These are phyloP conservation scores for Belonocnema kinseyi DNA, from an alignment of 1,140 invertebrate genomes.

Conservation along the genomic window DNA sequence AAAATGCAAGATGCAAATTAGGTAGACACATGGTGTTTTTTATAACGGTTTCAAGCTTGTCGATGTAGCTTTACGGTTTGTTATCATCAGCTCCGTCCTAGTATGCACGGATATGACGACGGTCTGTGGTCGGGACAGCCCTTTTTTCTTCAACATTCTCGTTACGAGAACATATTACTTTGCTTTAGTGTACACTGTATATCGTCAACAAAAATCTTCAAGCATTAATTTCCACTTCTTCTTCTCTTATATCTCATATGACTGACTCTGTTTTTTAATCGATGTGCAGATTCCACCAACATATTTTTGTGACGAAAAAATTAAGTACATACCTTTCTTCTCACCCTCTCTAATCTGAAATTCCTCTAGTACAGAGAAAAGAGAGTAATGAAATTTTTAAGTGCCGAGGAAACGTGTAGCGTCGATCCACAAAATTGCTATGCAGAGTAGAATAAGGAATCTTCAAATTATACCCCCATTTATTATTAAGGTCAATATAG, in stretches of 20 bases:
- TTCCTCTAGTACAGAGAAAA: neutral
- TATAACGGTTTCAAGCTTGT: slow-evolving; percentile 1
- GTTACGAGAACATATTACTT: neutral
- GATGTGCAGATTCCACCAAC: slow-evolving; percentile 1
- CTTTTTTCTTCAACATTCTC: neutral
- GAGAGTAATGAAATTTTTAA: slow-evolving; percentile 26
- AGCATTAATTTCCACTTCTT: slow-evolving; percentile 1
- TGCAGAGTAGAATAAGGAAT: slow-evolving; percentile 11
- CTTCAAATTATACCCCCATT: neutral
- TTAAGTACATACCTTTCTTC: slow-evolving; percentile 14
- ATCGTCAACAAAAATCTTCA: neutral
- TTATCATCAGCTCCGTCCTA: slow-evolving; percentile 5
- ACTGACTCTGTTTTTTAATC: slow-evolving; percentile 2
- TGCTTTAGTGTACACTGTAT: slow-evolving; percentile 9
- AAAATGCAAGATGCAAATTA: slow-evolving; percentile 6
- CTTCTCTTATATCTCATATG: no score
- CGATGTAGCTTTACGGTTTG: slow-evolving; percentile 45
- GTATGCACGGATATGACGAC: neutral
- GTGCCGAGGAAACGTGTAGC: neutral
- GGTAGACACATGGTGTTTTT: neutral
- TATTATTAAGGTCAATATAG: neutral
- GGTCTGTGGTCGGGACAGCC: neutral
- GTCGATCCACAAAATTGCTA: neutral
- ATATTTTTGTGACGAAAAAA: slow-evolving; percentile 10
- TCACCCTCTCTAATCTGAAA: neutral